Percentiles rank a stretch among this genome's conserved stretches.
Conservation (phyloP, 2,888 invertebrate species). For the Drosophila borealis region DNA sequence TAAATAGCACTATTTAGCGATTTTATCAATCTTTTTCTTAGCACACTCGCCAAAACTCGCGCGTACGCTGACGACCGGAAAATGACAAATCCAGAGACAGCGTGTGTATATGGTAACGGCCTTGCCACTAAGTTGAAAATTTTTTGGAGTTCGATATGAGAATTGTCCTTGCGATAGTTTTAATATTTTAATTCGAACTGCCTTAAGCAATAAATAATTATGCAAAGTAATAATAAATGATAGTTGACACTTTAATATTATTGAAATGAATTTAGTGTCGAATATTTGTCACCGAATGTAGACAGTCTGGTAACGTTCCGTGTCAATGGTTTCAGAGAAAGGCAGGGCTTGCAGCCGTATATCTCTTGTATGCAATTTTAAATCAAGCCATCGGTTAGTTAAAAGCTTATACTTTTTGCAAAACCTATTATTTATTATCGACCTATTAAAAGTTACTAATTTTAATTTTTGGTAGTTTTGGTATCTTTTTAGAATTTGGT, state of each 20-base stretch:
- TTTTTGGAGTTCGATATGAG: conserved; percentile 1
- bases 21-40: conserved; percentile 53
- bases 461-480: conserved; percentile 1
- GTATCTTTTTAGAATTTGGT: conserved; percentile 13
- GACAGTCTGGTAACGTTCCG: conserved; percentile 19
- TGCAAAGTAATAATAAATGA: not conserved
- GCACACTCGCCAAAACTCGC: conserved; percentile 78
- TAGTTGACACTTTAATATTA: not conserved
- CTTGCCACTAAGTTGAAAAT: conserved; percentile 54
- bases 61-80: conserved; percentile 84
- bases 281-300: not conserved
- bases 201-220: too few relatives aligned
- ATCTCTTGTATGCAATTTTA: not conserved
- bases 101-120: conserved; percentile 67
- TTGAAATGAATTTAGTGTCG: not conserved
- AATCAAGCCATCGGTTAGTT: not conserved
- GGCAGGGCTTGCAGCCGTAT: not conserved
- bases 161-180: conserved; percentile 5
- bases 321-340: conserved; percentile 7
- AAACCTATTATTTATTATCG: not conserved
- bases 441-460: too few relatives aligned
- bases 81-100: conserved; percentile 78
- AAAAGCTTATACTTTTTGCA: not conserved
- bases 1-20: conserved; percentile 57
- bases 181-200: not conserved